A percentile compares a stretch with the other conserved stretches of the same genome.
These are phyloP conservation scores for Lepilemur septentrionalis DNA, from an alignment of 2,797 vertebrate genomes.

Conservation along the genomic window DNA sequence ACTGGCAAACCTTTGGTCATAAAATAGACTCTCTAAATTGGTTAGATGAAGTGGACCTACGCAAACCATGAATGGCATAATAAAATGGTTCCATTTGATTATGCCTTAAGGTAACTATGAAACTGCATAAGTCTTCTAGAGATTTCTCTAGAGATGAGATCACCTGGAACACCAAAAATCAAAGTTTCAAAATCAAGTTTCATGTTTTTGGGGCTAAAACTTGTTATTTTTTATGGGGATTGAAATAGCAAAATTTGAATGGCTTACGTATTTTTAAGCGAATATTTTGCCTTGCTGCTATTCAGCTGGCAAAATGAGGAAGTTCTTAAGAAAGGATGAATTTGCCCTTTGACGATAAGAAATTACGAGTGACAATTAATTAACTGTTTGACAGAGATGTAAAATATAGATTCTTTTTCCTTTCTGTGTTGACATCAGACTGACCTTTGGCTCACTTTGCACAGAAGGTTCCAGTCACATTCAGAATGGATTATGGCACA, in stretches of 20 bases:
- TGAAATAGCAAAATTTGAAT: constrained; percentile 19
- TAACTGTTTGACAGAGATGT: neutral
- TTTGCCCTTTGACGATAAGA: neutral
- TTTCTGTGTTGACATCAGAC: neutral
- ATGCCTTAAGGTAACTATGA: neutral
- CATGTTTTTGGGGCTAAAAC: neutral
- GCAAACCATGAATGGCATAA: neutral
- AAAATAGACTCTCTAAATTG: neutral
- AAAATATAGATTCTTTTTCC: constrained; percentile 17
- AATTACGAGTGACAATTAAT: constrained; percentile 1
- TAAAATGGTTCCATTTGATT: neutral
- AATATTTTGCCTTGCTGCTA: neutral
- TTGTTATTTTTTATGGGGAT: neutral
- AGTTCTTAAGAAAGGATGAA: neutral
- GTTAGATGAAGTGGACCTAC: neutral
- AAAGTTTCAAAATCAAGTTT: neutral
- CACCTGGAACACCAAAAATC: neutral
- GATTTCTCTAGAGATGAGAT: neutral
- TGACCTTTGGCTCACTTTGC: neutral
- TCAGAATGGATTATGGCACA: constrained; percentile 12
- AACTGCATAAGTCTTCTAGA: neutral
- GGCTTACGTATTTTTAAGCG: neutral
- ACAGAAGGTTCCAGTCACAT: neutral
- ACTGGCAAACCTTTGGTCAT: neutral
- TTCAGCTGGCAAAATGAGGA: neutral